Conservation (phyloP, 2,888 invertebrate species). For the Terebella lapidaria region DNA sequence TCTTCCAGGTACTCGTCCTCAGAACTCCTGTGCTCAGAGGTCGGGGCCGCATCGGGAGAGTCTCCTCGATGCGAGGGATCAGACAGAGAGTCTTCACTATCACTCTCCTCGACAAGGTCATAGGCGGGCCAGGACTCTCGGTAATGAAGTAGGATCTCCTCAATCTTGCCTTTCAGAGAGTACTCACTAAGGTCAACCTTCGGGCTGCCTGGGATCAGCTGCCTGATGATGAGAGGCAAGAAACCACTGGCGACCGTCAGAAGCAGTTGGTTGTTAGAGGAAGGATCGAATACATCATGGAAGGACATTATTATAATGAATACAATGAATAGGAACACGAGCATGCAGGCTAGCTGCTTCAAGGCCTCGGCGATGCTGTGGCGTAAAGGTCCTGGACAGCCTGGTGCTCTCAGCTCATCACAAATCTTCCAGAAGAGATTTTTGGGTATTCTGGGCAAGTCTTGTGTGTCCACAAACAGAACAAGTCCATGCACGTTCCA, state of each 20-base stretch:
- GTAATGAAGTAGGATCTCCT: constrained; percentile 1
- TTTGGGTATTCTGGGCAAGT: not conserved
- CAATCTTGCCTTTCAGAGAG: constrained; percentile 1
- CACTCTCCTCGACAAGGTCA: too few relatives aligned
- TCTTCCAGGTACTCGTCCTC: too few relatives aligned
- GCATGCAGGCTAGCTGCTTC: constrained; percentile 1
- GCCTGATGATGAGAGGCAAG: not conserved
- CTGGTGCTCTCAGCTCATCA: not conserved
- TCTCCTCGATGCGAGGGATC: too few relatives aligned
- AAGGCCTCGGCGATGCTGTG: not conserved
- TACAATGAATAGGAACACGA: not conserved
- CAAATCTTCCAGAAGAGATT: not conserved
- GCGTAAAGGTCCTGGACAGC: not conserved
- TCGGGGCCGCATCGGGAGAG: too few relatives aligned
- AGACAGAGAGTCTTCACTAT: too few relatives aligned
- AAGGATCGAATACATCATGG: not conserved
- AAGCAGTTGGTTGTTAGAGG: not conserved
- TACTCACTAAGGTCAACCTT: not conserved
- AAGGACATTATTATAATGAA: constrained; percentile 1
- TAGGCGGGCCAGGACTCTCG: not conserved
- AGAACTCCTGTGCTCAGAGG: too few relatives aligned
- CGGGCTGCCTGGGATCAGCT: not conserved
- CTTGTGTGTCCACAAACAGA: not conserved
- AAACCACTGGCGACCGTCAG: constrained; percentile 1
- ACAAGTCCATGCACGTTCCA: not conserved